phyloP scores from a whole-genome alignment of 1,140 invertebrate genomes.

The Eubasilissa regina region DNA sequence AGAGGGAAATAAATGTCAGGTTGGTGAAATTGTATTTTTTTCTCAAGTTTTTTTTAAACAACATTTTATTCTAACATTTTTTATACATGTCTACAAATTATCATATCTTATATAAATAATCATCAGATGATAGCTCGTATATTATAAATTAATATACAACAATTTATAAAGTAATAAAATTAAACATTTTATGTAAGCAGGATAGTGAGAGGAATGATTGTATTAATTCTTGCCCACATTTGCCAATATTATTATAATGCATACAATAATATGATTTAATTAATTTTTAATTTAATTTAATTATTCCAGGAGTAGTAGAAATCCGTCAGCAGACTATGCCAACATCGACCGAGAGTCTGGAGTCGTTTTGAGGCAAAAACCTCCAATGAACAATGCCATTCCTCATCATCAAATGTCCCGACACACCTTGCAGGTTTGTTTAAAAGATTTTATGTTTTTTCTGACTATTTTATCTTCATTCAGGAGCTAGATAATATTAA shows the following conservation, averaged over 20 bases:
- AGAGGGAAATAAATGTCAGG: slow-evolving; percentile 70
- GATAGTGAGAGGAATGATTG: neutral
- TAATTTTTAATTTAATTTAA: neutral
- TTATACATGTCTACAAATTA: neutral
- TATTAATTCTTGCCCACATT: too few relatives aligned
- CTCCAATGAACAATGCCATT: slow-evolving; percentile 65
- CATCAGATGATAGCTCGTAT: neutral
- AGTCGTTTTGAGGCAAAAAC: slow-evolving; percentile 71
- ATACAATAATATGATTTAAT: too few relatives aligned
- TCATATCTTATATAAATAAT: neutral
- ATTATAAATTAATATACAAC: neutral
- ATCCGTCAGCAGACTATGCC: slow-evolving; percentile 72
- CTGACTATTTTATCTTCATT: too few relatives aligned
- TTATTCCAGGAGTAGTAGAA: slow-evolving; percentile 73
- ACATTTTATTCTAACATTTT: neutral
- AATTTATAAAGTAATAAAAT: neutral
- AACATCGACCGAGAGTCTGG: slow-evolving; percentile 70
- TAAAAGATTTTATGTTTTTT: too few relatives aligned
- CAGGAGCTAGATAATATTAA: neutral
- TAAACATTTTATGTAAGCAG: neutral
- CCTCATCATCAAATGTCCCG: slow-evolving; percentile 80
- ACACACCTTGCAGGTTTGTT: slow-evolving; percentile 78
- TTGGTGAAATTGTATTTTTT: slow-evolving; percentile 54
- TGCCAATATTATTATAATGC: too few relatives aligned
- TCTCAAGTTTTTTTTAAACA: neutral